Evolutionary conservation across 1,140 invertebrate species (phyloP), one percentile per base, ranked within the genome.

Genomic region (Saccostrea echinata): DNA sequence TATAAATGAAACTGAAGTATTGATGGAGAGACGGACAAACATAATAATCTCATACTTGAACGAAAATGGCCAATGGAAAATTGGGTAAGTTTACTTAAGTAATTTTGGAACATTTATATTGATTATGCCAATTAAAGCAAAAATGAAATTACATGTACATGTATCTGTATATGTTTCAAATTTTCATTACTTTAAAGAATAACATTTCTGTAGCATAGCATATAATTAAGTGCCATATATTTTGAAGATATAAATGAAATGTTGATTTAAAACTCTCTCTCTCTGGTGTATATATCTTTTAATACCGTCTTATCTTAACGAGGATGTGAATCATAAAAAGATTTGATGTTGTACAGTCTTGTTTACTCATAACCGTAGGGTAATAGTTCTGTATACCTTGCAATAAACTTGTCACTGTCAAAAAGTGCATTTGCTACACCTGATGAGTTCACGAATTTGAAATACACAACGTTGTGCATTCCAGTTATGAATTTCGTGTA

Each of bases 331-430:
- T 24, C 27, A 33, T 71, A 24, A 24, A 71, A 30, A 24, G 27
- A 71, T 24, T 71, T 71, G 27, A 13, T 30, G 64, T 24, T 13
- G 27, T 71, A 71, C 24, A 30, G 8, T 24, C 27, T 71, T 71
- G 64, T 71, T 27, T 71, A 71, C 24, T 71, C 64, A 71, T 71
- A 24, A 71, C 64, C 64, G 64, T 71, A 30, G 64, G 64, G 27
- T 71, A 71, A 13, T 30, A 24, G 24, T 3, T 24, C 24, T 8
- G 12, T 71, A 24, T 71, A 71, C 1, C 27, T 71, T 71, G 27
- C 27, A 71, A 27, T 24, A 30, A 3, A 24, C 27, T 27, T 30
- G 64, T 27, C 64, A 71, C 24, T 21, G 24, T 71, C 24, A 71
- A 24, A 71, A 30, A 30, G n/a, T 71, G 64, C 24, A 71, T 30